These are phyloP conservation scores for Rhinichthys klamathensis DNA, from an alignment of 2,113 vertebrate species.

Conservation along the genomic window DNA sequence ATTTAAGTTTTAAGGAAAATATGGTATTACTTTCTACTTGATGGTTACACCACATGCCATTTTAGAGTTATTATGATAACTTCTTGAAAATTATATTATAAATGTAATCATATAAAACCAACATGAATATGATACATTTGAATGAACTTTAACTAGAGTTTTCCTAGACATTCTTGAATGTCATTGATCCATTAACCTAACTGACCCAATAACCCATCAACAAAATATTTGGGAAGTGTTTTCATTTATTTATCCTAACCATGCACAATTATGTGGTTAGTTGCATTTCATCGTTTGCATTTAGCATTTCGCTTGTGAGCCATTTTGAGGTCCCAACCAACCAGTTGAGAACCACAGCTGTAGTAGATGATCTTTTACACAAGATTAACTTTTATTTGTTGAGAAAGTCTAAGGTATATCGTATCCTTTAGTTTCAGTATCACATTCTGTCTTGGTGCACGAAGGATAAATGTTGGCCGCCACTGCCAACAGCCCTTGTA, in stretches of 20 bases:
- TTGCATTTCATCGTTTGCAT: neutral
- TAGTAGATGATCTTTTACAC: neutral
- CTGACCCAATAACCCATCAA: neutral
- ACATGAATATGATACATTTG: neutral
- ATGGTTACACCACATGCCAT: neutral
- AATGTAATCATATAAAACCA: neutral
- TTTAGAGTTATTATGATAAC: too few species aligned
- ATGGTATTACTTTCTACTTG: neutral
- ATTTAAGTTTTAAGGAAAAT: neutral
- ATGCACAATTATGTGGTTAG: neutral
- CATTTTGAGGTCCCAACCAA: neutral
- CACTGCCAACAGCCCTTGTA: constrained; percentile 45
- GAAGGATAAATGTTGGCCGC: constrained; percentile 8
- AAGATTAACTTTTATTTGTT: constrained; percentile 3
- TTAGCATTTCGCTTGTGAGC: neutral
- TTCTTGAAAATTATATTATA: neutral
- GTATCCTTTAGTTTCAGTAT: neutral
- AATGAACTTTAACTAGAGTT: neutral
- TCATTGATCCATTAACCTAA: neutral
- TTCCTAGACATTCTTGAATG: neutral
- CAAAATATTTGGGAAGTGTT: neutral
- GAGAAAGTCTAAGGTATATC: neutral
- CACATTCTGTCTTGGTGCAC: neutral
- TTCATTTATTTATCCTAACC: neutral
- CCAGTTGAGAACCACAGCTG: neutral